Base-by-base conservation (phyloP, 2,888 invertebrate species). In the Antitype chi region DNA sequence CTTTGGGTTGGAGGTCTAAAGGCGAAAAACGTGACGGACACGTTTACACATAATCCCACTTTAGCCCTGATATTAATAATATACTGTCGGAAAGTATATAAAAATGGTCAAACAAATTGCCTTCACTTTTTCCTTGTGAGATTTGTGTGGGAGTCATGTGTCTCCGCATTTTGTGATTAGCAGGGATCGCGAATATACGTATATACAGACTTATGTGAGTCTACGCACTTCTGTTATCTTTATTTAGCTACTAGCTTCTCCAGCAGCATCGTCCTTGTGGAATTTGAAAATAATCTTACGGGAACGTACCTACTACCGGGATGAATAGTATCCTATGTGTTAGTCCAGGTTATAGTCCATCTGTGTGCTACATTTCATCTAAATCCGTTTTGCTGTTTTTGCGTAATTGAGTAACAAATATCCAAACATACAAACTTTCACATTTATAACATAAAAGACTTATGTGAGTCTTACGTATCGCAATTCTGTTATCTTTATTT, bases 401-500 rank as follows among this genome's bases (percentile, higher is more conserved):
- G 11, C 1, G 43, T 47, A 11, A 11, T 47, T 47, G 11, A 11
- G 11, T 47, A 11, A 47, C 11, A 47, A 47, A 47, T 6, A 47
- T 13, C 13, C 43, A 11, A 47, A 47, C 43, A 47, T 47, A 47
- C 38, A 38, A 38, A 38, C 3, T 38, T 38, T 38, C 38, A 38
- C 38, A 38, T 38, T 5, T 38, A 38, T 38, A 5, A 38, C 38
- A 38, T 38, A 38, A 38, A 11, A 47, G 15, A 64, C 49, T 52
- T 74, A 70, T 80, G 38, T 78, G 67, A 52, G 60, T 64, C 63
- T 70, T 70, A 47, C 78, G 74, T 85, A 81, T 70, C 77, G 60
- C 67, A 70, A 63, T 78, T 81, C 68, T 79, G 84, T 72, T 88
- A 87, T 88, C 81, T 87, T 87, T 87, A 88, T 87, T 89, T 84